phyloP scores from a whole-genome alignment of 2,888 invertebrate species.

The Phalangium opilio region DNA sequence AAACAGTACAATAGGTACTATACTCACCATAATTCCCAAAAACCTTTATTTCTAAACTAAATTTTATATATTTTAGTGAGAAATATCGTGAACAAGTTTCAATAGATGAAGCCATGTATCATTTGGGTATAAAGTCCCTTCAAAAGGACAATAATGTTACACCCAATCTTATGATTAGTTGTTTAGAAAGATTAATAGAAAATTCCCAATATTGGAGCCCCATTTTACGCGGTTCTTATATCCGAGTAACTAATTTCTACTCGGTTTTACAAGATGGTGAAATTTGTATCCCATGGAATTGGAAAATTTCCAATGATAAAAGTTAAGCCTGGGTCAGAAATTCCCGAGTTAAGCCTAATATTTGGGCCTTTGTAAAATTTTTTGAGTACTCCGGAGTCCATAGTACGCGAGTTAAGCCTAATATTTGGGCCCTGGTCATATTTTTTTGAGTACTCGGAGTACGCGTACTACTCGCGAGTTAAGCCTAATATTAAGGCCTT shows the following conservation, averaged over 20 bases:
- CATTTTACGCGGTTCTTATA: slow-evolving; percentile 46
- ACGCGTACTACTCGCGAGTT: too few relatives aligned
- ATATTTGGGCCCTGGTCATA: too few relatives aligned
- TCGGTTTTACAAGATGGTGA: slow-evolving; percentile 79
- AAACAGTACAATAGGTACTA: slow-evolving; percentile 55
- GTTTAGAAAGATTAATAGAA: slow-evolving; percentile 54
- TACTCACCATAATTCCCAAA: background rate
- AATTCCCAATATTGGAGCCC: slow-evolving; percentile 32
- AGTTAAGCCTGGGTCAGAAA: too few relatives aligned
- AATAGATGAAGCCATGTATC: too few relatives aligned
- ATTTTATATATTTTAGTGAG: background rate
- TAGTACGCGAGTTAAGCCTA: too few relatives aligned
- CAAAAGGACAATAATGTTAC: slow-evolving; percentile 81
- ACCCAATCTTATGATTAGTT: slow-evolving; percentile 73
- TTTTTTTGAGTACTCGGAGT: too few relatives aligned
- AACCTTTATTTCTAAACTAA: background rate
- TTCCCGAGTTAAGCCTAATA: too few relatives aligned
- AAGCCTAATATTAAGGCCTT: too few relatives aligned
- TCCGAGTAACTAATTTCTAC: slow-evolving; percentile 78
- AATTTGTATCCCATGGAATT: slow-evolving; percentile 87
- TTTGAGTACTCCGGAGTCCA: too few relatives aligned
- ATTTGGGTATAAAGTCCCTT: slow-evolving; percentile 50
- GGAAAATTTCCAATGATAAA: too few relatives aligned
- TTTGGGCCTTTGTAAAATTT: too few relatives aligned
- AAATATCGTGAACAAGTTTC: too few relatives aligned